Base-by-base conservation (phyloP, 1,140 invertebrate genomes). In the Rhyacophila brunnea region DNA sequence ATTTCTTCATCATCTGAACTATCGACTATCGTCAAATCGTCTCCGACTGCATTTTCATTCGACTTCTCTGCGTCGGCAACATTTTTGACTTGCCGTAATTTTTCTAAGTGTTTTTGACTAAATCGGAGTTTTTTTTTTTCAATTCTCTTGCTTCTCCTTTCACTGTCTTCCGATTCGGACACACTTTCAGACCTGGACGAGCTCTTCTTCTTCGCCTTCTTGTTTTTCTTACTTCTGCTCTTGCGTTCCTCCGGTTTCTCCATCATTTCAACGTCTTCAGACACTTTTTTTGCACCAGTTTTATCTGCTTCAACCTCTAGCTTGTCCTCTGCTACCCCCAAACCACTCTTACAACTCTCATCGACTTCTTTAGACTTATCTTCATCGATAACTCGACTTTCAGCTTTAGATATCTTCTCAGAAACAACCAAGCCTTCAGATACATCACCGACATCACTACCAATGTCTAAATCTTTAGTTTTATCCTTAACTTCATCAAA, bases 61-160 rank as follows among this genome's bases (percentile, higher is more conserved):
- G 11, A 40, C 3, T 5, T 6, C 5, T 40, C 11, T 6, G 3
- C 5, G 11, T 13, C 5, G 3, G n/a, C 38, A 5, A 40, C 38
- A 3, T 4, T 15, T n/a, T 6, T 4, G 5, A 5, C 14, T 15
- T 45, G 2, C 17, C 38, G 28, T n/a, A 17, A 56, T 19, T 56
- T 48, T 56, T 46, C 53, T 56, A 56, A 56, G 53, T 56, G 13
- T 47, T 56, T 56, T 18, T 10, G 11, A 34, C 20, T 48, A 56
- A 38, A 47, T 56, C 47, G 53, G 35, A 1, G 15, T 56, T 56
- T 56, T 56, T 56, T 56, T 56, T 56, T 56, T 47, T 17, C 45
- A 6, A 44, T 13, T 45, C 18, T 45, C 32, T 7, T 17, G n/a
- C 13, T 44, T 20, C 10, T 44, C 36, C 34, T 50, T 34, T 35